A percentile compares a stretch with the other conserved stretches of the same genome.
Evolutionary conservation across 2,113 vertebrate species (phyloP).

Genomic region (Melospiza melodia): DNA sequence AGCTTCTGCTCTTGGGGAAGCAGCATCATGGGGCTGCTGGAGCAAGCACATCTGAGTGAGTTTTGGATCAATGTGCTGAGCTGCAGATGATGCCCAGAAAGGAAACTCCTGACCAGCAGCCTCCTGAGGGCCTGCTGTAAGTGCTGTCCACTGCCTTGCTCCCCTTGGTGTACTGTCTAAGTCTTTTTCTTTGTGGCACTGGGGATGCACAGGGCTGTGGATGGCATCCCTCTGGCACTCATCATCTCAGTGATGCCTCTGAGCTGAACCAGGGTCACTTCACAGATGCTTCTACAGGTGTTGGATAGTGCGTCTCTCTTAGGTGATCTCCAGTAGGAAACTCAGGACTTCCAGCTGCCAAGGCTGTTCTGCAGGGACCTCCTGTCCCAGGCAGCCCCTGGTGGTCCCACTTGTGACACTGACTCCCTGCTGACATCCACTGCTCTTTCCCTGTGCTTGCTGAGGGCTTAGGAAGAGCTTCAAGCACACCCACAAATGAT

Average conservation of each 20-base stretch:
- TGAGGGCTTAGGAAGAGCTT: background rate
- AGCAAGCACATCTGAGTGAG: background rate
- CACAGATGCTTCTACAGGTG: background rate
- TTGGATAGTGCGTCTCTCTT: background rate
- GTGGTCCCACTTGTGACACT: background rate
- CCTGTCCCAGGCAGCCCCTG: background rate
- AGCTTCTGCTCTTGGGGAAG: background rate
- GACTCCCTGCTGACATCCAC: background rate
- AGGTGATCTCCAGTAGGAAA: background rate
- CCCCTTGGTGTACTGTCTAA: background rate
- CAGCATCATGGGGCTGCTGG: rapidly evolving
- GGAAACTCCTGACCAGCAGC: background rate
- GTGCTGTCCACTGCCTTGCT: background rate
- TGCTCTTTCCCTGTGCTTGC: background rate
- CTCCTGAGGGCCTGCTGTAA: background rate
- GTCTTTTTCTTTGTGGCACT: background rate
- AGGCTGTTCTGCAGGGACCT: background rate
- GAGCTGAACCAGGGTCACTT: background rate
- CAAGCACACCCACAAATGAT: background rate
- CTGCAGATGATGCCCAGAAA: background rate
- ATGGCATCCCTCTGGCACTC: background rate
- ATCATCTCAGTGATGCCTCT: background rate
- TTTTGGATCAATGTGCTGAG: background rate
- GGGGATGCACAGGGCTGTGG: rapidly evolving
- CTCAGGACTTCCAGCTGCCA: background rate